Evolutionary conservation across 2,888 invertebrate species (phyloP), one percentile per base, ranked within the genome.

Genomic region (Amaurobius ferox): DNA sequence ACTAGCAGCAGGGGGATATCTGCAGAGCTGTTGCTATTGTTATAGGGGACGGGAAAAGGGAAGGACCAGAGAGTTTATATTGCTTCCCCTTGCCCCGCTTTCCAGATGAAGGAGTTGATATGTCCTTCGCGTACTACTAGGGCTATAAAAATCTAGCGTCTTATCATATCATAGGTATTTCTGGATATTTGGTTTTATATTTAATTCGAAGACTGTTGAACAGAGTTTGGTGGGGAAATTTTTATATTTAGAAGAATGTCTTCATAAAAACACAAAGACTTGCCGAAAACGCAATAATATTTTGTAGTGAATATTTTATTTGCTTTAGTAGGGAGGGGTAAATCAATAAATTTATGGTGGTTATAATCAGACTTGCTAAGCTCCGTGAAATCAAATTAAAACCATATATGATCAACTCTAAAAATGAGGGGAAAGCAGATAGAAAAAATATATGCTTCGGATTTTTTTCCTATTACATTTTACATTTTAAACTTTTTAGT

Each of bases 81-180:
- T 77, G 83, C 83, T 72, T 83, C 81, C 76, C 61, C 39, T 71
- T 71, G 28, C 64, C 40, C 55, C 32, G 64, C 67, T 77, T 85
- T 62, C 61, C 66, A 55, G 55, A 71, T 55, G 72, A 85, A 67
- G 55, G 77, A 67, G 77, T 67, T 72, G 83, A 77, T 72, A 7
- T 77, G 83, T 85, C 40, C 40, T 19, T 26, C 61, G 61, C 13
- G 40, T 66, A 68, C 39, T 72, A 35, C 73, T 35, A 26, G 55
- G 30, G 67, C 48, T 35, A 66, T 85, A 85, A 85, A 85, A 70
- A 71, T 66, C 48, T 29, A 48, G 66, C 30, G n/a, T 72, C 72
- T 85, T 83, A 81, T 55, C 35, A 19, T 78, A 76, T 64, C 40
- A 26, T 30, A 26, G 30, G 39, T n/a, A 64, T 44, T 35, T 29